These are phyloP conservation scores for Drosophila picticornis DNA, from an alignment of 2,888 invertebrate genomes.

Conservation along the genomic window DNA sequence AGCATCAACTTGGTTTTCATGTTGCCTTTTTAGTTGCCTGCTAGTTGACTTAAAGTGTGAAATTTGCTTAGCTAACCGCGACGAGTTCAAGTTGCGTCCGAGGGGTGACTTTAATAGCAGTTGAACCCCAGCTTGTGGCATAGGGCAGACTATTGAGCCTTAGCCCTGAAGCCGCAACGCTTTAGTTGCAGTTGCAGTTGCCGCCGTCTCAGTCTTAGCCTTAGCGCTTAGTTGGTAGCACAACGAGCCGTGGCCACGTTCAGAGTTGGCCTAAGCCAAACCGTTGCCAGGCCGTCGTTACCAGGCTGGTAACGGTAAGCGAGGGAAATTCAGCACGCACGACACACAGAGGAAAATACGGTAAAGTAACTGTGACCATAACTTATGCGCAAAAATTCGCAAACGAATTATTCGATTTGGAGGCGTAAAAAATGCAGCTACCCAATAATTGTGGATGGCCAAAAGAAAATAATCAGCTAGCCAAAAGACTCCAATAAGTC, in stretches of 20 bases:
- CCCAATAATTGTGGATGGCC: slow-evolving; percentile 67
- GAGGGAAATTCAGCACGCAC: slow-evolving; percentile 76
- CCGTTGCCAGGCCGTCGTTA: not conserved
- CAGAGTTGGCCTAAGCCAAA: slow-evolving; percentile 1
- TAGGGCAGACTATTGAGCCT: slow-evolving; percentile 45
- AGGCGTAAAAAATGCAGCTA: slow-evolving; percentile 76
- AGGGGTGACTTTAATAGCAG: slow-evolving; percentile 22
- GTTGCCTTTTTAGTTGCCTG: slow-evolving; percentile 4
- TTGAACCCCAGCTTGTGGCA: slow-evolving; percentile 26
- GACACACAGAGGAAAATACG: slow-evolving; percentile 58
- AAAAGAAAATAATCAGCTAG: slow-evolving; percentile 39
- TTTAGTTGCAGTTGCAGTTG: slow-evolving; percentile 23
- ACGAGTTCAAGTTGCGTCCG: not conserved
- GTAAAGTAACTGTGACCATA: slow-evolving; percentile 78
- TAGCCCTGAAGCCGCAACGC: slow-evolving; percentile 19
- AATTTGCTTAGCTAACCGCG: slow-evolving; percentile 59
- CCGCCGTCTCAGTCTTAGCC: slow-evolving; percentile 18
- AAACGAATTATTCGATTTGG: slow-evolving; percentile 75
- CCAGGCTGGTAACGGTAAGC: slow-evolving; percentile 70
- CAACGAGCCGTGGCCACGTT: slow-evolving; percentile 72
- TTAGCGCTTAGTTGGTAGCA: slow-evolving; percentile 68
- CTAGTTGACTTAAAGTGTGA: slow-evolving; percentile 62
- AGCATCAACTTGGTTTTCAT: not conserved
- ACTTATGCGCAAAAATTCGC: slow-evolving; percentile 78
- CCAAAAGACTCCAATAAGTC: slow-evolving; percentile 17